Evolutionary conservation across 1,140 invertebrate genomes (phyloP).

Genomic region (Armadillidium nasatum): DNA sequence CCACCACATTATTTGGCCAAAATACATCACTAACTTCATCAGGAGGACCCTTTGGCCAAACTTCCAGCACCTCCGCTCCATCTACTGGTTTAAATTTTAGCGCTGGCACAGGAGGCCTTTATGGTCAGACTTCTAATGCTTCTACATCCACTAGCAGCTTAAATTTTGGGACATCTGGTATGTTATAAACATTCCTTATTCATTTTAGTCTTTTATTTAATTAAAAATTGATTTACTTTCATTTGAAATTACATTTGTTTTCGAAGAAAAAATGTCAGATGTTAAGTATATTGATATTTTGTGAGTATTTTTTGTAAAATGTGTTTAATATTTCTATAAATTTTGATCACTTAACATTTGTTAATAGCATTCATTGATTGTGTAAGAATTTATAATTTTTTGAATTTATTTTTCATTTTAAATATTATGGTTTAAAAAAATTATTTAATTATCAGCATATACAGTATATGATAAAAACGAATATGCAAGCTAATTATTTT

Average conservation of each 20-base stretch:
- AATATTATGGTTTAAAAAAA: too few relatives aligned
- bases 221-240: neutral
- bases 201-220: neutral
- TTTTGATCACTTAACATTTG: too few relatives aligned
- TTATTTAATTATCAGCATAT: too few relatives aligned
- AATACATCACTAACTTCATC: neutral
- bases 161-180: slow-evolving; percentile 2
- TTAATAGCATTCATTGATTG: too few relatives aligned
- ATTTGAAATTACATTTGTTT: neutral
- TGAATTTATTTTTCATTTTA: too few relatives aligned
- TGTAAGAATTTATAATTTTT: too few relatives aligned
- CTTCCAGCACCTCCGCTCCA: neutral
- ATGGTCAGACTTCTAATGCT: neutral
- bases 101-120: neutral
- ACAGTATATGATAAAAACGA: too few relatives aligned
- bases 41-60: neutral
- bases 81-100: neutral
- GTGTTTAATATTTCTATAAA: too few relatives aligned
- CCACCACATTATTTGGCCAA: neutral
- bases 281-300: too few relatives aligned
- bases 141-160: neutral
- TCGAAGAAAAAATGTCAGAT: neutral
- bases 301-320: too few relatives aligned
- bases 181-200: neutral
- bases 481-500: too few relatives aligned